Conservation (phyloP, 2,797 vertebrate genomes). For the Tamandua tetradactyla region DNA sequence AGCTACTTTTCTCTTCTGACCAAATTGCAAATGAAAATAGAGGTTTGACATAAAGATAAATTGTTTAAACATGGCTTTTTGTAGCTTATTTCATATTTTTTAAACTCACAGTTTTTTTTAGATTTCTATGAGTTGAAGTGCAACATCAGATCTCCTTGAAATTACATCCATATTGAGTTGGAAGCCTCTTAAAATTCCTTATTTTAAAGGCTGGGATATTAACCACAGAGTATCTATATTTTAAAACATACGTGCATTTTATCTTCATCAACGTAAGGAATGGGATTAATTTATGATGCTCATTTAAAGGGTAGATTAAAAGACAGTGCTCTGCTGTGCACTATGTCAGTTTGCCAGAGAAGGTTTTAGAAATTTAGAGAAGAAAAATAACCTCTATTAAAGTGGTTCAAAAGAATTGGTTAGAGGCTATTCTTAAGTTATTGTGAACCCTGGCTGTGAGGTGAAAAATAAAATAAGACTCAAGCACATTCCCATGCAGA, state of each 20-base stretch:
- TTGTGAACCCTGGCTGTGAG: not conserved
- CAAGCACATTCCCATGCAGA: not conserved
- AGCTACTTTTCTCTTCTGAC: not conserved
- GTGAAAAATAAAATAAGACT: not conserved
- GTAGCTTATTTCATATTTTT: not conserved
- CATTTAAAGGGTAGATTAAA: slow-evolving; percentile 53
- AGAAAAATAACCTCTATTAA: slow-evolving; percentile 41
- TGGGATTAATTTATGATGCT: slow-evolving; percentile 16
- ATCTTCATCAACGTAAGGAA: not conserved
- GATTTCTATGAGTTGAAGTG: not conserved
- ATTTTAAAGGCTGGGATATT: not conserved
- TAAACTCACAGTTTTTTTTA: not conserved
- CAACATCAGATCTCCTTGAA: not conserved
- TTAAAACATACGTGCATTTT: not conserved
- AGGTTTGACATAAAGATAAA: not conserved
- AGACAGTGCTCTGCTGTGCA: not conserved
- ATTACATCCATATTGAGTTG: not conserved
- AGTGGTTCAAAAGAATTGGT: slow-evolving; percentile 36
- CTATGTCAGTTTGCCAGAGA: slow-evolving; percentile 48
- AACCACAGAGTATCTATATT: not conserved
- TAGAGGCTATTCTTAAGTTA: not conserved
- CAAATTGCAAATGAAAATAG: not conserved
- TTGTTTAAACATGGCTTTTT: not conserved
- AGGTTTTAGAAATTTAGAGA: slow-evolving; percentile 34
- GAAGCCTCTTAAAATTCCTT: not conserved